Percentiles rank a stretch among this genome's conserved stretches.
These are phyloP conservation scores for Drosophila kanekoi DNA, from an alignment of 2,888 invertebrate genomes.

Conservation along the genomic window DNA sequence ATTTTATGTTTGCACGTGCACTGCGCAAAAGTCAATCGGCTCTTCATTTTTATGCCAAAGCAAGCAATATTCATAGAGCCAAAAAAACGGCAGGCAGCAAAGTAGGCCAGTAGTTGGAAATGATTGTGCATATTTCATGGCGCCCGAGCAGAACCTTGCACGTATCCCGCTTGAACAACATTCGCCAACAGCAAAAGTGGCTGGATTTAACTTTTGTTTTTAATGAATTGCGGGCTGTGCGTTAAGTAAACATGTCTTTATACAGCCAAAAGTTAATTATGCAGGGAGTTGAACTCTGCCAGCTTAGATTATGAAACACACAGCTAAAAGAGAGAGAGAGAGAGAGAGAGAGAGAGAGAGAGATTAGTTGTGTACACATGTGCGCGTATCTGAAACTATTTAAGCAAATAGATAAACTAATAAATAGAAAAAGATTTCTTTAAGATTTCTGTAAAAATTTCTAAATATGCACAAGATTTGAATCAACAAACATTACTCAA, in stretches of 20 bases:
- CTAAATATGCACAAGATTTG: too few relatives aligned
- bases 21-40: constrained; percentile 37
- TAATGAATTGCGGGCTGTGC: constrained; percentile 3
- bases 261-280: not conserved
- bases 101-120: not conserved
- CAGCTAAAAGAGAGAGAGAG: too few relatives aligned
- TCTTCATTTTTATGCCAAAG: constrained; percentile 17
- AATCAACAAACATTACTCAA: too few relatives aligned
- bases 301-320: too few relatives aligned
- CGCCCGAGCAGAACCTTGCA: not conserved
- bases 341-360: too few relatives aligned
- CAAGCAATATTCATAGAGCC: constrained; percentile 12
- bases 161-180: not conserved
- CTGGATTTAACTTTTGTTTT: not conserved
- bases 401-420: too few relatives aligned
- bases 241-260: not conserved
- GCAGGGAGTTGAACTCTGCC: too few relatives aligned
- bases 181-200: not conserved
- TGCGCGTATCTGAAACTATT: too few relatives aligned
- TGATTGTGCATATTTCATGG: not conserved
- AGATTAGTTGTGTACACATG: too few relatives aligned
- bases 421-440: too few relatives aligned
- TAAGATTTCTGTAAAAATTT: too few relatives aligned
- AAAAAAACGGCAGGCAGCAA: not conserved
- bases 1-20: constrained; percentile 36